Evolutionary conservation across 2,113 vertebrate species (phyloP), one percentile per base, ranked within the genome.

Genomic region (Lethenteron reissneri): DNA sequence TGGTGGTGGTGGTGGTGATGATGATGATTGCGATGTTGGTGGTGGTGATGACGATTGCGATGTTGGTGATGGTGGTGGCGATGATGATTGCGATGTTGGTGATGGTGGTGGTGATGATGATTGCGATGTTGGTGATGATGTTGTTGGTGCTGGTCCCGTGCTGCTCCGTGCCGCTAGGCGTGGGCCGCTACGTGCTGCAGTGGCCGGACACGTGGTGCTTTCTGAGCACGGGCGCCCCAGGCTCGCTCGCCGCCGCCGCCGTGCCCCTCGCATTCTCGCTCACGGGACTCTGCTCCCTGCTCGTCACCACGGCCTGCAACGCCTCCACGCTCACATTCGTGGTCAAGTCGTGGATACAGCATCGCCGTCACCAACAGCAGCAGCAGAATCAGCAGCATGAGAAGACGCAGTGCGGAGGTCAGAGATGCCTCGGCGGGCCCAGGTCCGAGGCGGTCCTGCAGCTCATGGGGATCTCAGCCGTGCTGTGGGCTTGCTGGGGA

Each of bases 131-230:
- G 15, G 62, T 68, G 5, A n/a, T n/a, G n/a, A n/a, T n/a, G n/a
- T n/a, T 15, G 62, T 2, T 68, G 15, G 62, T 68, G 5, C 2
- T 21, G 21, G 10, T 68, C 25, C 25, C 64, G 15, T 68, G n/a
- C 15, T 15, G 15, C 8, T 68, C 7, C 21, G 62, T n/a, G n/a
- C 9, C 11, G 9, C 25, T 68, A 1, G 88, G 90, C 0, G 80
- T 92, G 56, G 94, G 94, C 3, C 75, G 78, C 11, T 97, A 97
- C 78, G 79, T 81, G 0, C 73, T 81, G n/a, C 94, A 97, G 80
- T 94, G 90, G 91, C 94, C 94, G 0, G 92, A 89, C 12, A 96
- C 90, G 0, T 97, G 92, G 92, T 97, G 94, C 79, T 97, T 97
- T 74, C 92, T 97, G 77, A 83, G 83, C 81, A 82, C 83, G 0